Base-by-base conservation (phyloP, 2,113 vertebrate genomes). In the Orientallactaga bullata region DNA sequence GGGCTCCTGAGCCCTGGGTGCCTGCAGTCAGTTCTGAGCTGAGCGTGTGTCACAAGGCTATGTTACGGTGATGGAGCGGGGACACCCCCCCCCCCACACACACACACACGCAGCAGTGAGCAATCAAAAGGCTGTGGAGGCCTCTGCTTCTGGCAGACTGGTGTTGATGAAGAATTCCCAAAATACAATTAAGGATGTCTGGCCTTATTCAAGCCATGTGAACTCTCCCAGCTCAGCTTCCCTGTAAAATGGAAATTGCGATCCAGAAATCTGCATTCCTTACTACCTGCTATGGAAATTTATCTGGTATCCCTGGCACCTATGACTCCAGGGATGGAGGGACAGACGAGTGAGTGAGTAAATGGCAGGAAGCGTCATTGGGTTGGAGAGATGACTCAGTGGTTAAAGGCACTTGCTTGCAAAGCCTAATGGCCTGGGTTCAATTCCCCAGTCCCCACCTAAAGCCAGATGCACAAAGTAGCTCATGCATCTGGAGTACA, bases 121-220 rank as follows among this genome's bases (percentile, higher is more conserved):
- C 65, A 20, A 0, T 21, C 1, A 12, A 60, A 71, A 30, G 10
- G 61, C 73, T 3, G 1, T 7, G 3, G 76, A 61, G 9, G 30
- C 51, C 60, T 92, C 20, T 0, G 68, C 35, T n/a, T 68, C 24
- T 13, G 80, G 80, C 77, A 11, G 32, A 60, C 35, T 77, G 58
- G 71, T 37, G 42, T n/a, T 42, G 55, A 77, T 30, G 39, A 42
- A 39, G 71, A 55, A 72, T 78, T 77, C 60, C 65, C 69, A 51
- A 47, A 71, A 68, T 37, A 15, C 7, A 77, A 60, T 79, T 13
- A 55, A 47, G 82, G 32, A 1, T 28, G n/a, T 9, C 8, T 32
- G 20, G 71, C 32, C 85, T 55, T 55, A 17, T 30, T 71, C 42
- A 26, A n/a, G 39, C 26, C 23, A 18, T 9, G 47, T 39, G 9